Base-by-base conservation (phyloP, 2,113 vertebrate genomes). In the Otus sunia region DNA sequence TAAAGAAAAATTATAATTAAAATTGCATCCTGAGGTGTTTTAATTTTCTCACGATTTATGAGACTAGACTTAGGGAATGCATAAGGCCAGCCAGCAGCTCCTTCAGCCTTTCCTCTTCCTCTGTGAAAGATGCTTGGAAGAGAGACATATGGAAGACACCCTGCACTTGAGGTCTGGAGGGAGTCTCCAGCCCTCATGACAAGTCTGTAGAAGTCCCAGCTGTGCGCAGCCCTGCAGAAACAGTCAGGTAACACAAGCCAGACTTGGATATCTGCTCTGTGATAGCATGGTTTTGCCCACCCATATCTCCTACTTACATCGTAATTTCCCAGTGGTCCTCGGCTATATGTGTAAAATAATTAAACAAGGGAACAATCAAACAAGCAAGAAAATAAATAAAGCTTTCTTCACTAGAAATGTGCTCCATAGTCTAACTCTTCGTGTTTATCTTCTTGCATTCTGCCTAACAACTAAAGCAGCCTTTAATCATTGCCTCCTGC, bases 131-230 rank as follows among this genome's bases (percentile, higher is more conserved):
- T 50, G 14, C 4, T 72, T 23, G 7, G 11, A 63, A 68, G 13
- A 26, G 16, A 75, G 13, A 16, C 12, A 43, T 25, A 11, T 18
- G 6, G 25, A 78, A 5, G 19, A 58, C 4, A 62, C 7, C 7
- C 6, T 63, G 29, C 13, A 18, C 18, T 8, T 66, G 15, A 50
- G 8, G 19, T 59, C 59, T 66, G 32, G 18, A 73, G 86, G 27
- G 15, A 76, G 11, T 6, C 52, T 71, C 58, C 69, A 67, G 23
- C 9, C 37, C 14, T 67, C 0, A 0, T 39, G 34, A 43, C 11
- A 71, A 58, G 15, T 12, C 56, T 17, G 63, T 23, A 52, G 10
- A 67, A 84, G 26, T 18, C 14, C 21, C 39, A 71, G 20, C 12
- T 29, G 16, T 25, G 17, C 16, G 50, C 15, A 85, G 10, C 8